phyloP scores from a whole-genome alignment of 2,888 invertebrate genomes.

The Orchesella flavescens region DNA sequence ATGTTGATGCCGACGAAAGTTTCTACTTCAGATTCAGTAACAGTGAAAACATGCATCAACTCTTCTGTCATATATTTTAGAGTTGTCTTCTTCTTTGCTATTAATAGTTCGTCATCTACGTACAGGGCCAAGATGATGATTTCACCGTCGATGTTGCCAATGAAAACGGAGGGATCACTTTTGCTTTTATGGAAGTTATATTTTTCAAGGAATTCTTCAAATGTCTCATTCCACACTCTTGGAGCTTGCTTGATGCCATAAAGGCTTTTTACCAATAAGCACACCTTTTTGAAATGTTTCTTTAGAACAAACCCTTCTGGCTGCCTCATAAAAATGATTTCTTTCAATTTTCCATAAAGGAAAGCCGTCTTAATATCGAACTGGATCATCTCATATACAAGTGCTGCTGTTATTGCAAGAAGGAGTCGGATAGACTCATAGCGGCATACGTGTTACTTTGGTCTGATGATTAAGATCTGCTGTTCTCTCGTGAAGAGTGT shows the following conservation, averaged over 20 bases:
- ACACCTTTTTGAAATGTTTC: slow-evolving; percentile 70
- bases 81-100: neutral
- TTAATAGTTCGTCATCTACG: slow-evolving; percentile 1
- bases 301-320: neutral
- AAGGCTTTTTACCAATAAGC: slow-evolving; percentile 73
- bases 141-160: neutral
- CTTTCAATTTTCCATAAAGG: slow-evolving; percentile 45
- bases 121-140: neutral
- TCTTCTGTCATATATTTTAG: slow-evolving; percentile 4
- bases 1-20: slow-evolving; percentile 41
- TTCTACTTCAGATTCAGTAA: neutral
- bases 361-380: slow-evolving; percentile 59
- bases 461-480: no score
- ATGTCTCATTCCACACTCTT: slow-evolving; percentile 73
- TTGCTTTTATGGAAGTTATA: neutral
- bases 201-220: neutral
- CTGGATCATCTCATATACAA: neutral
- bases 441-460: neutral
- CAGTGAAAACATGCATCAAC: no score
- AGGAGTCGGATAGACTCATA: slow-evolving; percentile 50
- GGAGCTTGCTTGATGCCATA: slow-evolving; percentile 74
- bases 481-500: no score
- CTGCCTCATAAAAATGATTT: slow-evolving; percentile 38
- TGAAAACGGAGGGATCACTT: neutral
- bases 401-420: slow-evolving; percentile 36